Base-by-base conservation (phyloP, 2,113 vertebrate species). In the Brienomyrus brachyistius region DNA sequence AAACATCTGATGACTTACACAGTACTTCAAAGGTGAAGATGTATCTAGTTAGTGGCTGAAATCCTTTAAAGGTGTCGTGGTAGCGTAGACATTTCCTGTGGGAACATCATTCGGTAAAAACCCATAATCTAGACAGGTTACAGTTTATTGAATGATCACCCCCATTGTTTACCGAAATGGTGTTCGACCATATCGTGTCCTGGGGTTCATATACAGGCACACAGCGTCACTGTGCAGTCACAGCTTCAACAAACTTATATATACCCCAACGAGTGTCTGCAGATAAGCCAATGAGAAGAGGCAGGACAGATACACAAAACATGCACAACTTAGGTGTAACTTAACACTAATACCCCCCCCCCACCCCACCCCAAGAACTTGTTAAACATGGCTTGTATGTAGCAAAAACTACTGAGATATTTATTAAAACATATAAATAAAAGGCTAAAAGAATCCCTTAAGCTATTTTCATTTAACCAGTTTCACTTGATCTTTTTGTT, bases 71-170 rank as follows among this genome's bases (percentile, higher is more conserved):
- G 48, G 23, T 48, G 47, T 48, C 21, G 4, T 10, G n/a, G 6
- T 10, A 86, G 11, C 9, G 4, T 21, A 31, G 45, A 27, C 27
- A 21, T 86, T 86, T 51, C 48, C n/a, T 86, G 47, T 21, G n/a
- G 48, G 48, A 35, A 86, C 45, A 88, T 89, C 31, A 77, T 91
- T 87, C 77, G 88, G 92, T 90, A 66, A 93, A 91, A 89, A 90
- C 92, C 90, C 23, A 3, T 62, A n/a, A 62, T 89, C 93, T 80
- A 94, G 94, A 95, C 95, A 95, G 94, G 94, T 95, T 92, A 95
- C 95, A 95, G 93, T 92, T 96, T 95, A 95, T 95, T 96, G 94
- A 92, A 94, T 91, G 91, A 90, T 94, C 93, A 92, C 93, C 94
- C 94, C 93, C 93, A 94, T 94, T 86, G 82, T 91, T 94, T 94